Evolutionary conservation across 2,113 vertebrate genomes (phyloP), one percentile per base, ranked within the genome.

Genomic region (Nestor notabilis): DNA sequence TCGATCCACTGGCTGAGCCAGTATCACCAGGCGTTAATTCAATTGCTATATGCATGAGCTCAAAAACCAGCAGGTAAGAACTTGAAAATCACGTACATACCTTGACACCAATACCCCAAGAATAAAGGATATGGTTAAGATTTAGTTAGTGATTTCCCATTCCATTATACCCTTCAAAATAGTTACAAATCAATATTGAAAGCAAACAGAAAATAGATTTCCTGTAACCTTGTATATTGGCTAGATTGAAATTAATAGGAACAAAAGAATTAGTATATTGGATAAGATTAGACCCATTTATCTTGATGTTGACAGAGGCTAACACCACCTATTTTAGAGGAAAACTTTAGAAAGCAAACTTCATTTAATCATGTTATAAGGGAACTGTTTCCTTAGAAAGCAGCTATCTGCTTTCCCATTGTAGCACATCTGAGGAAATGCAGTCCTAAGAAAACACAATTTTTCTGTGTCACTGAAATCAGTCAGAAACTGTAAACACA

Each of bases 191-290:
- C 74, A 46, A 88, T 94, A 94, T 44, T 56, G 43, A 91, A 91
- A 84, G 70, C 52, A 31, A 91, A 75, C 66, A 80, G 61, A 80
- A 93, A 85, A 93, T 39, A 85, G 81, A 91, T 95, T 95, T 93
- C 61, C 78, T 4, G 1, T 89, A 82, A 64, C 37, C 35, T 64
- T 60, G 64, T 55, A 87, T 29, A 60, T 41, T 70, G 61, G 7
- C 27, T 91, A 69, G 84, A 69, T 72, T 78, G 37, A 83, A 93
- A 95, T 64, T 65, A 95, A 80, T 88, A 87, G 63, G 49, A 88
- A 80, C 56, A 80, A 87, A 95, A 71, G 61, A 85, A 91, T 94
- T 61, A 39, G 52, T 76, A 10, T 69, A 71, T 79, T 76, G 83
- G 50, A 9, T 60, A 64, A 78, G 52, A 87, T 91, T 63, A 94